These are phyloP conservation scores for Hofmannophila pseudospretella DNA, from an alignment of 2,888 invertebrate species.

Conservation along the genomic window DNA sequence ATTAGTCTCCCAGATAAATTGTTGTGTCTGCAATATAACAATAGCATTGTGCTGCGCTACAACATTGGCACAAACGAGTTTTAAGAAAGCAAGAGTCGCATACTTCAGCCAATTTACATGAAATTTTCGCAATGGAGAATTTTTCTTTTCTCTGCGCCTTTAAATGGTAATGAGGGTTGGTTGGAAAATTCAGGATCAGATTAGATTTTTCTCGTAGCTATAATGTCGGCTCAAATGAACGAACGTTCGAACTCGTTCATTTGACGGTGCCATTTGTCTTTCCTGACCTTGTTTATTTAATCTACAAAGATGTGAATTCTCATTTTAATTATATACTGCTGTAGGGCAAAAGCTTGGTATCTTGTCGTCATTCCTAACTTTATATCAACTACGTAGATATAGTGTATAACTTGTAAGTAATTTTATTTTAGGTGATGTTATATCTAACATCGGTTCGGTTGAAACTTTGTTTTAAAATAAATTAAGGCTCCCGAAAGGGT, in stretches of 20 bases:
- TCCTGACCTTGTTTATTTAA: too few species aligned
- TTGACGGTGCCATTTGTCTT: conserved; percentile 20
- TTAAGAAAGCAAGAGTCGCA: conserved; percentile 49
- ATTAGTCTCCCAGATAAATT: conserved; percentile 36
- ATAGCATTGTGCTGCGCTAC: conserved; percentile 31
- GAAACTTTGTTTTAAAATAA: too few species aligned
- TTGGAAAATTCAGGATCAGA: conserved; percentile 58
- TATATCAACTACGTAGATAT: too few species aligned
- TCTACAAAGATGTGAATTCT: too few species aligned
- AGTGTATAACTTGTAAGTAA: too few species aligned
- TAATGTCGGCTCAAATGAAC: conserved; percentile 42
- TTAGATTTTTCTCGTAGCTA: conserved; percentile 50
- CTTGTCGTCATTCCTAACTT: too few species aligned
- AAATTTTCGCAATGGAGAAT: conserved; percentile 61
- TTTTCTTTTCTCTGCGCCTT: conserved; percentile 53
- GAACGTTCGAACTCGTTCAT: conserved; percentile 30
- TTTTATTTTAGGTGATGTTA: too few species aligned
- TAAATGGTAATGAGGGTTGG: conserved; percentile 66
- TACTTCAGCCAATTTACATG: conserved; percentile 66
- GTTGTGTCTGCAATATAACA: conserved; percentile 37
- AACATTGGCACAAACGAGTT: conserved; percentile 37
- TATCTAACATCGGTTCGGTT: too few species aligned
- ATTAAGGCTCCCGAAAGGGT: too few species aligned
- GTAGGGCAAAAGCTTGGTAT: too few species aligned
- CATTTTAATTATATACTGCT: too few species aligned